A percentile compares a stretch with the other conserved stretches of the same genome.
Conservation (phyloP, 1,140 invertebrate species). For the Sinella curviseta region DNA sequence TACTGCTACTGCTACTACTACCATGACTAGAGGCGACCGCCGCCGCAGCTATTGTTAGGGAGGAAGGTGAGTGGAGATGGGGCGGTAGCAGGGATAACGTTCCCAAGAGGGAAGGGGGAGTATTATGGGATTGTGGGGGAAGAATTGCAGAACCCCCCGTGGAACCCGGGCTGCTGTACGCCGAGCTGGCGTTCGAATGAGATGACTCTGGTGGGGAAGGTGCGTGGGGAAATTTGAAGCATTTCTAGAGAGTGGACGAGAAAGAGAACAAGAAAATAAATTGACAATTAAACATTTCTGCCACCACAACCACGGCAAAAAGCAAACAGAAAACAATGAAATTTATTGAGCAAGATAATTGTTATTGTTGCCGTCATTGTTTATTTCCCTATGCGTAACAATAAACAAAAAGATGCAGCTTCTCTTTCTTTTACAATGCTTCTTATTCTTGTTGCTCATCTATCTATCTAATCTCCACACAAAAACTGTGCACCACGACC, state of each 20-base stretch:
- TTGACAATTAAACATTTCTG: background rate
- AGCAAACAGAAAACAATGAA: background rate
- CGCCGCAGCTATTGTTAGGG: background rate
- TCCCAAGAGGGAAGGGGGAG: background rate
- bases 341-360: background rate
- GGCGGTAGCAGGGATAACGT: constrained; percentile 10
- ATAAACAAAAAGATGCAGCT: background rate
- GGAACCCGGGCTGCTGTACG: constrained; percentile 43
- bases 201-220: constrained; percentile 46
- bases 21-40: background rate
- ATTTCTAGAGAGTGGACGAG: constrained; percentile 27
- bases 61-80: constrained; percentile 18
- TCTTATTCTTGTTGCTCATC: too few species aligned
- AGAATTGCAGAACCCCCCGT: background rate
- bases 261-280: constrained; percentile 24
- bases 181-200: constrained; percentile 39
- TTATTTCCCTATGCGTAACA: background rate
- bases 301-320: background rate
- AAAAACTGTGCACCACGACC: background rate
- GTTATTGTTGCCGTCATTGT: constrained; percentile 1
- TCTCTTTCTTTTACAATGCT: too few species aligned
- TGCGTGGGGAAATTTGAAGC: constrained; percentile 46
- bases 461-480: too few species aligned
- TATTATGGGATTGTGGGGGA: background rate
- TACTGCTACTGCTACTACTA: background rate